phyloP scores from a whole-genome alignment of 2,113 vertebrate species.

The Azemiops feae region DNA sequence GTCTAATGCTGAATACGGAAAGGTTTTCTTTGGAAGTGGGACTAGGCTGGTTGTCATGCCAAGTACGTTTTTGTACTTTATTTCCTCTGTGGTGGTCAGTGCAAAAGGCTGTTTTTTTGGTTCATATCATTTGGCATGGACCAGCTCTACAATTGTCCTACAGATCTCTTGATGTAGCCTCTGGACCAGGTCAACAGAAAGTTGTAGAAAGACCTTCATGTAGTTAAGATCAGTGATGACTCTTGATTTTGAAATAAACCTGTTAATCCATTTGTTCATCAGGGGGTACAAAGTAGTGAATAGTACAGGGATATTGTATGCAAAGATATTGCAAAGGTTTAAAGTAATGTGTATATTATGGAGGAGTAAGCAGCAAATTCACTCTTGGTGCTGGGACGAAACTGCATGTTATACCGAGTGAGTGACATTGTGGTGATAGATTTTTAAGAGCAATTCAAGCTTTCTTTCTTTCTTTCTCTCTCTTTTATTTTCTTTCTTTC shows the following conservation, averaged over 20 bases:
- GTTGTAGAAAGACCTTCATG: background rate
- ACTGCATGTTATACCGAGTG: slow-evolving; percentile 58
- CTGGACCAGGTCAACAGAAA: no score
- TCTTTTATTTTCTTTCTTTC: no score
- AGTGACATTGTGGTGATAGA: slow-evolving; percentile 12
- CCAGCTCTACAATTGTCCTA: no score
- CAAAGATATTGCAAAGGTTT: slow-evolving; percentile 50
- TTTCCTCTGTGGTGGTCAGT: background rate
- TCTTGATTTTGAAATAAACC: background rate
- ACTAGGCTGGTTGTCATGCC: background rate
- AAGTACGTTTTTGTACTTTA: background rate
- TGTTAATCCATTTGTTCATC: background rate
- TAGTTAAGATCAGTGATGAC: background rate
- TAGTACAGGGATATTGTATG: no score
- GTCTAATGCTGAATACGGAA: background rate
- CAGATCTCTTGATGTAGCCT: no score
- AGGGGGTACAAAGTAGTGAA: background rate
- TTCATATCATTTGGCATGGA: no score
- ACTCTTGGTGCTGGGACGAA: slow-evolving; percentile 60
- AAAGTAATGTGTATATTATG: slow-evolving; percentile 40
- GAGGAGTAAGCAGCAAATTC: background rate
- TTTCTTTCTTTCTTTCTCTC: no score
- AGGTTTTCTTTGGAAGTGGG: slow-evolving; percentile 49
- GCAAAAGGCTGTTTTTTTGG: background rate
- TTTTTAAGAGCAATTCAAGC: background rate